Conservation (phyloP, 2,797 vertebrate genomes). For the Diglossa cyanea region DNA sequence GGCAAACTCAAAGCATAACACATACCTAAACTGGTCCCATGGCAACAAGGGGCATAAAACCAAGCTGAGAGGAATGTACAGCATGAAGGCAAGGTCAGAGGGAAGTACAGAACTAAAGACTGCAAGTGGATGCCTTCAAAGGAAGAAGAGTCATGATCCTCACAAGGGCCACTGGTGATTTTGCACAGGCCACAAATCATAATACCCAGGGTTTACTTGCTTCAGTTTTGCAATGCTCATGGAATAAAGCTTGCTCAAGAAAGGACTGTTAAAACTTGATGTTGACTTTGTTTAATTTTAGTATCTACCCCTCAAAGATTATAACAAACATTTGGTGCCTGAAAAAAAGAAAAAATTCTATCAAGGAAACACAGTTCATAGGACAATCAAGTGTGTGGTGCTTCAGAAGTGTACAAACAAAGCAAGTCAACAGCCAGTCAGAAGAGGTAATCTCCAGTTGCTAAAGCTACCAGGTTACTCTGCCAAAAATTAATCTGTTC, state of each 20-base stretch:
- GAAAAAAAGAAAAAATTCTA: not conserved
- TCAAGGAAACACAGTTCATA: not conserved
- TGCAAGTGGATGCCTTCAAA: not conserved
- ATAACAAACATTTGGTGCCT: not conserved
- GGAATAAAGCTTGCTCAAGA: not conserved
- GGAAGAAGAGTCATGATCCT: not conserved
- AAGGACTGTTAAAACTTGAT: not conserved
- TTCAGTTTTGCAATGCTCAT: not conserved
- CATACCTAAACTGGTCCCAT: not conserved
- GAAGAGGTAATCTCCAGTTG: fast-evolving
- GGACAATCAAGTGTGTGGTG: not conserved
- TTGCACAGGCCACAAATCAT: not conserved
- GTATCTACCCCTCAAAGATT: not conserved
- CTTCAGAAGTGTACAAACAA: not conserved
- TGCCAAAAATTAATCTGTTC: not conserved
- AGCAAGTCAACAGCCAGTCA: not conserved
- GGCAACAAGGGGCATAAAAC: not conserved
- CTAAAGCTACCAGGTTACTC: not conserved
- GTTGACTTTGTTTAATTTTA: not conserved
- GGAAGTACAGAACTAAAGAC: not conserved
- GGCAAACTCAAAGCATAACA: not conserved
- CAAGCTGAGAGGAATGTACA: not conserved
- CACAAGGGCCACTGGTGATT: not conserved
- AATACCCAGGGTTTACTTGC: not conserved
- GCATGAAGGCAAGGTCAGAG: not conserved